Conservation (phyloP, 2,888 invertebrate species). For the Dioctria rufipes region DNA sequence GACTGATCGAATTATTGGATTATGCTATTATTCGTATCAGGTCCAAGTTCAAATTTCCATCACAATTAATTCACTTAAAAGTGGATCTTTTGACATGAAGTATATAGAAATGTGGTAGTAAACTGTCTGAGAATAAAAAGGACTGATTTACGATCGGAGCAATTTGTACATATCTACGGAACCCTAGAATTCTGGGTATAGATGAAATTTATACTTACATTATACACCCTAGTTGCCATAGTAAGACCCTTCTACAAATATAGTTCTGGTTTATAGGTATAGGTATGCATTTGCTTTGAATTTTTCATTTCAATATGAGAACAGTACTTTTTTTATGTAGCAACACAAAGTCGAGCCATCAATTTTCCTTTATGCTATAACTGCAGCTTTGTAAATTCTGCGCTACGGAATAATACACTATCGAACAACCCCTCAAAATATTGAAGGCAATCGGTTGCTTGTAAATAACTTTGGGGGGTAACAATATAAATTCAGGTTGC, state of each 20-base stretch:
- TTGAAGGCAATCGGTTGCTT: not conserved
- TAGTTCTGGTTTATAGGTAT: no score
- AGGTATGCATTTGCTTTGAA: slow-evolving; percentile 3
- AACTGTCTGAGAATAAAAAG: not conserved
- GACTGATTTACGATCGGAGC: slow-evolving; percentile 15
- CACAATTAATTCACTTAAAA: slow-evolving; percentile 50
- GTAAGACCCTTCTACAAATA: not conserved
- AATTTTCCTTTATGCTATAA: slow-evolving; percentile 18
- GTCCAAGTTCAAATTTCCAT: slow-evolving; percentile 49
- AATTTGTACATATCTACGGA: slow-evolving; percentile 17
- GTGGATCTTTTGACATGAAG: slow-evolving; percentile 44
- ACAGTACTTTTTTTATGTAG: not conserved
- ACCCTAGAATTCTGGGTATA: no score
- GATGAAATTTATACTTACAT: no score
- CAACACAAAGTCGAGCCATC: slow-evolving; percentile 20
- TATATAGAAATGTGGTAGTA: slow-evolving; percentile 27
- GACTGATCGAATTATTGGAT: slow-evolving; percentile 45
- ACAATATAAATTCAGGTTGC: slow-evolving; percentile 44
- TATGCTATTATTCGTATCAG: slow-evolving; percentile 44
- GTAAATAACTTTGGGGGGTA: slow-evolving; percentile 31
- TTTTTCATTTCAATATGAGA: not conserved
- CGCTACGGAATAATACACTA: not conserved
- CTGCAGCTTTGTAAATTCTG: not conserved
- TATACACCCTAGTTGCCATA: no score
- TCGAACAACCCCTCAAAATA: not conserved